These are phyloP conservation scores for Linyphia triangularis DNA, from an alignment of 2,888 invertebrate genomes.

Conservation along the genomic window DNA sequence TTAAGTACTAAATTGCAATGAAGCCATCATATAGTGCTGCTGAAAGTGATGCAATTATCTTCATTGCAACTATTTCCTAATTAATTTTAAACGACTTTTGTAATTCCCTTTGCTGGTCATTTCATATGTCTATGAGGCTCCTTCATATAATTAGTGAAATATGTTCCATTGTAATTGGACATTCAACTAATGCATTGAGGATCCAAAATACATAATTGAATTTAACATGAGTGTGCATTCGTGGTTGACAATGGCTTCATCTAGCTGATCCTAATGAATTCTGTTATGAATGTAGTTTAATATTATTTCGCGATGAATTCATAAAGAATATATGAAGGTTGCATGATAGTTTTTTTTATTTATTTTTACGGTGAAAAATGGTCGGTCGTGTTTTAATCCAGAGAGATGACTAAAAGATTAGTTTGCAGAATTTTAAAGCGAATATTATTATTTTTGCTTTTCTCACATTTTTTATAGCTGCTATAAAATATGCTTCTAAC, in stretches of 20 bases:
- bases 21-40: not conserved
- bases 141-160: not conserved
- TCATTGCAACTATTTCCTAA: not conserved
- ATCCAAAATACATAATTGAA: not conserved
- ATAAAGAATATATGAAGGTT: too few relatives aligned
- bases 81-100: slow-evolving; percentile 11
- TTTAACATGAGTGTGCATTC: not conserved
- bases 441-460: too few relatives aligned
- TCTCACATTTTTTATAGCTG: too few relatives aligned
- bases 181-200: not conserved
- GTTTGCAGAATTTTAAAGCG: too few relatives aligned
- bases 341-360: too few relatives aligned
- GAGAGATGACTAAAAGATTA: too few relatives aligned
- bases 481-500: too few relatives aligned
- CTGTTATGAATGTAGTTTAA: too few relatives aligned
- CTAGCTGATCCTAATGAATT: too few relatives aligned
- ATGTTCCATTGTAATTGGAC: not conserved
- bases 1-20: not conserved
- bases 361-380: too few relatives aligned
- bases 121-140: not conserved
- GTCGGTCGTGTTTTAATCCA: too few relatives aligned
- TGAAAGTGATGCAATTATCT: not conserved
- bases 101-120: not conserved
- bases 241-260: not conserved
- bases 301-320: too few relatives aligned